Evolutionary conservation across 1,140 invertebrate species (phyloP).

Genomic region (Drosophila jambulina): DNA sequence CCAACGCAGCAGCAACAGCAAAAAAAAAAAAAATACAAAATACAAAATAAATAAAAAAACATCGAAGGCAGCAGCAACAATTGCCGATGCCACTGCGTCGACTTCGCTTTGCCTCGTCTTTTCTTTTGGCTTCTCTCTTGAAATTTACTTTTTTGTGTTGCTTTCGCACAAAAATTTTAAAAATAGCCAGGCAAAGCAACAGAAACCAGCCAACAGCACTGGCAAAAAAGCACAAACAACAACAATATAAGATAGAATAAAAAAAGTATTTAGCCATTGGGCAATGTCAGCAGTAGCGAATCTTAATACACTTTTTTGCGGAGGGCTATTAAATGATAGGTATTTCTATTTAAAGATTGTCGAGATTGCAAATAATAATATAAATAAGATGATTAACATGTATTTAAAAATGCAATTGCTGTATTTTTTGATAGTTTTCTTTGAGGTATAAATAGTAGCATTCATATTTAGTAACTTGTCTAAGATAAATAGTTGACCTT

Average conservation of each 20-base stretch:
- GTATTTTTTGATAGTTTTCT: background rate
- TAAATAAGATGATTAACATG: background rate
- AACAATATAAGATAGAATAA: slow-evolving; percentile 32
- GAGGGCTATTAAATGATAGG: slow-evolving; percentile 8
- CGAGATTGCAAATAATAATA: background rate
- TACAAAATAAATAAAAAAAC: background rate
- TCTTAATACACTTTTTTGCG: slow-evolving; percentile 19
- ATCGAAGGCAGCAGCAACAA: slow-evolving; percentile 42
- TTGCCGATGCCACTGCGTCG: slow-evolving; percentile 60
- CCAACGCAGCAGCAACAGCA: slow-evolving; percentile 52
- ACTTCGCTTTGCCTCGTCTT: slow-evolving; percentile 55
- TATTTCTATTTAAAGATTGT: slow-evolving; percentile 11
- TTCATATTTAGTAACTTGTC: background rate
- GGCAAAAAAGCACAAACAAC: slow-evolving; percentile 14
- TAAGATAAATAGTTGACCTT: background rate
- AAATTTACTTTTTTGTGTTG: slow-evolving; percentile 59
- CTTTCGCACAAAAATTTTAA: slow-evolving; percentile 71
- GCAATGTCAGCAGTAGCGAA: slow-evolving; percentile 22
- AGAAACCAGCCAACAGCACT: slow-evolving; percentile 57
- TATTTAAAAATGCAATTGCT: background rate
- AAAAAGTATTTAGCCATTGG: slow-evolving; percentile 26
- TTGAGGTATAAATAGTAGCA: too few species aligned
- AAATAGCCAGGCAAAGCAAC: slow-evolving; percentile 67
- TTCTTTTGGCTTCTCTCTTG: slow-evolving; percentile 46
- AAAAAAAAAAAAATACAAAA: background rate